Percentiles rank a stretch among this genome's conserved stretches.
Evolutionary conservation across 2,888 invertebrate species (phyloP).

Genomic region (Eristalis tenax): DNA sequence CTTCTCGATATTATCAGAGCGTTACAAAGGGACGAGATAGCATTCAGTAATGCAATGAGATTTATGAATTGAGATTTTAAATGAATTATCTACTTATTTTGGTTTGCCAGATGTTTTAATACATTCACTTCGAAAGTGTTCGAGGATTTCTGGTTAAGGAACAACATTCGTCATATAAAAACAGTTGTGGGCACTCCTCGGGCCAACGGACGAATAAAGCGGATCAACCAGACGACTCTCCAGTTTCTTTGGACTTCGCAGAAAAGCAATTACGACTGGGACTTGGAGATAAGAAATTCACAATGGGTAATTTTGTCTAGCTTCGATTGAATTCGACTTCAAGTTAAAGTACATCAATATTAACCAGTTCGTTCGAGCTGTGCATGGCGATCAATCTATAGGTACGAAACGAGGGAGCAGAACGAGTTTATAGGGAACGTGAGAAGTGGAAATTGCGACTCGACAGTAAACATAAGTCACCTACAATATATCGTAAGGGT

Average conservation of each 20-base stretch:
- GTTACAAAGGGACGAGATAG: too few relatives aligned
- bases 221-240: background rate
- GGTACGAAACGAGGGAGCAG: too few relatives aligned
- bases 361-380: background rate
- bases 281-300: background rate
- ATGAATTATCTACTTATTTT: constrained; percentile 60
- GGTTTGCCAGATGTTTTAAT: constrained; percentile 72
- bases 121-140: constrained; percentile 73
- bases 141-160: constrained; percentile 63
- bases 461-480: too few relatives aligned
- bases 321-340: background rate
- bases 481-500: too few relatives aligned
- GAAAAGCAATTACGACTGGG: background rate
- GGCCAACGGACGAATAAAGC: background rate
- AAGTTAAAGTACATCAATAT: background rate
- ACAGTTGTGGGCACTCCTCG: background rate
- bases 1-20: background rate
- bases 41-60: background rate
- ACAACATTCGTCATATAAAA: constrained; percentile 11
- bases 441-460: too few relatives aligned
- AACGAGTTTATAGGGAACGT: too few relatives aligned
- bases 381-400: background rate
- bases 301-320: background rate
- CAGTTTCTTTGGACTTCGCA: background rate
- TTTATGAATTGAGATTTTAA: constrained; percentile 1